phyloP scores from a whole-genome alignment of 2,113 vertebrate genomes.

The Brachypodius melanocephalos region DNA sequence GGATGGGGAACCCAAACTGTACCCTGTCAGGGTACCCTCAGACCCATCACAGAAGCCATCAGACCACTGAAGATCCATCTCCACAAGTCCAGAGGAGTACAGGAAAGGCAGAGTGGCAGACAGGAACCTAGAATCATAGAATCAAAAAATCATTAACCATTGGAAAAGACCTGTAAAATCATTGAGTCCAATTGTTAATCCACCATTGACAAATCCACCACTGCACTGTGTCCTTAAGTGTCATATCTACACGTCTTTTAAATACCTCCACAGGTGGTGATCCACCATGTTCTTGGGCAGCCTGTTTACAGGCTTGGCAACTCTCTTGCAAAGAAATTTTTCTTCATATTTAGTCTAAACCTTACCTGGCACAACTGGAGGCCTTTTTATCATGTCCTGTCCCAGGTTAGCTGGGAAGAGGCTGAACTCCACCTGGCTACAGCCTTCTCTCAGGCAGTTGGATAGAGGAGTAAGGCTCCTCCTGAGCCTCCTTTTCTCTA shows the following conservation, averaged over 20 bases:
- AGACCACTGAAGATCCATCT: not conserved
- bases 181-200: not conserved
- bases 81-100: not conserved
- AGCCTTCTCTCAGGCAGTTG: not conserved
- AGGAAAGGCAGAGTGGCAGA: not conserved
- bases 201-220: not conserved
- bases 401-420: not conserved
- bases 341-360: not conserved
- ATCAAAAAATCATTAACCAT: not conserved
- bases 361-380: not conserved
- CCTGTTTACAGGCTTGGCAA: not conserved
- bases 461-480: not conserved
- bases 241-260: not conserved
- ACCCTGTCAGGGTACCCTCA: not conserved
- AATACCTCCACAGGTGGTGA: not conserved
- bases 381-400: not conserved
- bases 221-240: not conserved
- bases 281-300: not conserved
- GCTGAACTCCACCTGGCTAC: too few species aligned
- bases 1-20: not conserved
- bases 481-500: not conserved
- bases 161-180: not conserved
- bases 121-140: not conserved
- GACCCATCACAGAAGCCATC: not conserved
- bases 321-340: not conserved